A percentile compares a stretch with the other conserved stretches of the same genome.
phyloP scores from a whole-genome alignment of 2,888 invertebrate species.

The Hybos culiciformis region DNA sequence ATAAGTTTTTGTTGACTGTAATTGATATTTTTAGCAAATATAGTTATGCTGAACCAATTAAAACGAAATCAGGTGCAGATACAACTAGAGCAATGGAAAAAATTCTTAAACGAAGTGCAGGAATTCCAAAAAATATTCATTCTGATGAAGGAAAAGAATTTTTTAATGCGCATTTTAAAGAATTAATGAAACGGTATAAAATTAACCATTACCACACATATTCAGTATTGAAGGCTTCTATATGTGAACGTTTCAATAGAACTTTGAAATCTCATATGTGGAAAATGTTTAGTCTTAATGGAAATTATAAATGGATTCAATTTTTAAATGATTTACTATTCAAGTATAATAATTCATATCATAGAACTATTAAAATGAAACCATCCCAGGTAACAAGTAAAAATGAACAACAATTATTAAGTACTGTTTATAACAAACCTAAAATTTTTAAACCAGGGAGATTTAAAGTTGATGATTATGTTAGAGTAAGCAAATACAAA shows the following conservation, averaged over 20 bases:
- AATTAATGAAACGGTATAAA: constrained; percentile 17
- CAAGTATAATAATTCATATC: constrained; percentile 17
- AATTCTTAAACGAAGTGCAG: not conserved
- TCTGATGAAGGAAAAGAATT: constrained; percentile 24
- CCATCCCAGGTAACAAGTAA: constrained; percentile 19
- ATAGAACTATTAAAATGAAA: constrained; percentile 17
- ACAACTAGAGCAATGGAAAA: not conserved
- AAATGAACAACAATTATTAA: constrained; percentile 13
- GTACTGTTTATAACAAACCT: constrained; percentile 10
- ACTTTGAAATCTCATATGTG: constrained; percentile 16
- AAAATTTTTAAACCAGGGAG: constrained; percentile 11
- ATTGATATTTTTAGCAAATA: constrained; percentile 31
- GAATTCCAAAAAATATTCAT: constrained; percentile 19
- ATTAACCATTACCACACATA: constrained; percentile 14
- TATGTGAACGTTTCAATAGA: constrained; percentile 18
- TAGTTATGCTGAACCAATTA: constrained; percentile 25
- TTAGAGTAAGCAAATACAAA: constrained; percentile 19
- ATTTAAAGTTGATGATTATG: constrained; percentile 17
- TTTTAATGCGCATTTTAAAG: constrained; percentile 19
- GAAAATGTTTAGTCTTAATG: constrained; percentile 16
- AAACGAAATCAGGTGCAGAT: constrained; percentile 19
- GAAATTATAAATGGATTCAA: constrained; percentile 13
- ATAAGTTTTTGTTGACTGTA: constrained; percentile 24
- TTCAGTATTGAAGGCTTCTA: constrained; percentile 20
- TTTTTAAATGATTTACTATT: constrained; percentile 13